Percentiles rank a stretch among this genome's conserved stretches.
Conservation (phyloP, 2,113 vertebrate genomes). For the Tauraco erythrolophus region DNA sequence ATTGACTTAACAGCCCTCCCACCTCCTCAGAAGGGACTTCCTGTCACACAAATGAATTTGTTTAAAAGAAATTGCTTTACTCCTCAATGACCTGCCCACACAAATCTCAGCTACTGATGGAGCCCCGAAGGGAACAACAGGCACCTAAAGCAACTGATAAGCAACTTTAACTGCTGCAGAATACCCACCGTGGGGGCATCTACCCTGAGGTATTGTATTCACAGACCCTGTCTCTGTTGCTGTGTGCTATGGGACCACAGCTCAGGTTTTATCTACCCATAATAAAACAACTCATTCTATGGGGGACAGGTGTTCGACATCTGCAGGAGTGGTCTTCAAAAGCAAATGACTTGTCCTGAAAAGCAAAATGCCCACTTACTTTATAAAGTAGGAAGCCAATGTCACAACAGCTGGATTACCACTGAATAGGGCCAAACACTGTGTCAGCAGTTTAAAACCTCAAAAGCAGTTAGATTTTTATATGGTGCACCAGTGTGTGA, state of each 20-base stretch:
- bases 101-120: background rate
- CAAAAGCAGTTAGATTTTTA: background rate
- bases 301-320: background rate
- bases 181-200: background rate
- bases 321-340: background rate
- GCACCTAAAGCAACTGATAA: background rate
- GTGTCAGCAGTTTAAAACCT: background rate
- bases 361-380: slow-evolving; percentile 7
- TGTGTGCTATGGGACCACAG: background rate
- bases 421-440: background rate
- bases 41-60: background rate
- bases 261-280: background rate
- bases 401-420: background rate
- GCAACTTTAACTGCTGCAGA: background rate
- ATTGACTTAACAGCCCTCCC: background rate
- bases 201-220: background rate
- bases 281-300: background rate
- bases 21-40: background rate
- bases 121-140: background rate
- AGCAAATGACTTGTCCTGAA: background rate
- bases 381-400: background rate
- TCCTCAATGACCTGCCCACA: background rate
- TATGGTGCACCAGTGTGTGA: background rate
- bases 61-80: background rate
- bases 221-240: background rate